A percentile compares a stretch with the other conserved stretches of the same genome.
phyloP scores from a whole-genome alignment of 2,113 vertebrate species.

The Acrocephalus arundinaceus region DNA sequence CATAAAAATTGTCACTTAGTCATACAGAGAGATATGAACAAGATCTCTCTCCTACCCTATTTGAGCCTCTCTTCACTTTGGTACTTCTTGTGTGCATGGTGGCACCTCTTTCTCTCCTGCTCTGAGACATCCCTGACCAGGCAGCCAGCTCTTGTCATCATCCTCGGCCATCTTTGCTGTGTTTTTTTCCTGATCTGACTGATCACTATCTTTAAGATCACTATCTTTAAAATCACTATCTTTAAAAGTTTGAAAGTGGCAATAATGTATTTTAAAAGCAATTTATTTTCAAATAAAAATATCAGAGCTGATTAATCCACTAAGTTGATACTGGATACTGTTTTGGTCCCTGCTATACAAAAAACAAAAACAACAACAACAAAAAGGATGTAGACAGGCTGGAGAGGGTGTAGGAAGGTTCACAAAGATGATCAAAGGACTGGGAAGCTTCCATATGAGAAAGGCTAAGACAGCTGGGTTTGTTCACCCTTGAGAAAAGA shows the following conservation, averaged over 20 bases:
- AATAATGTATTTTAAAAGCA: background rate
- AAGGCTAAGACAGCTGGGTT: background rate
- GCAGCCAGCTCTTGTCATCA: background rate
- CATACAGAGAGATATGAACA: background rate
- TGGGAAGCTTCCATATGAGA: background rate
- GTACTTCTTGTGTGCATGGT: rapidly evolving
- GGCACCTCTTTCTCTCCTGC: background rate
- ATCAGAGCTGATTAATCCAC: background rate
- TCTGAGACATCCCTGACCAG: background rate
- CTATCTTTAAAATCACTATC: background rate
- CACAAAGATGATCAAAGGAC: background rate
- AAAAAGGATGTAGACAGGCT: background rate
- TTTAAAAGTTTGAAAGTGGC: background rate
- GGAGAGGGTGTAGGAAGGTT: background rate
- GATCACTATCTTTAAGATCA: background rate
- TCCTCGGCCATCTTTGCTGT: background rate
- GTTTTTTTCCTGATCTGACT: background rate
- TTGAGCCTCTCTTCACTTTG: background rate
- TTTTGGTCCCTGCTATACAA: background rate
- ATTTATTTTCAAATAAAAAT: background rate
- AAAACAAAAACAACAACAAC: background rate
- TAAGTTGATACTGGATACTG: background rate
- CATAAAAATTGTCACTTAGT: background rate
- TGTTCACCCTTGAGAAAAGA: background rate
- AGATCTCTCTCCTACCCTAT: background rate